Evolutionary conservation across 2,797 vertebrate genomes (phyloP).

Genomic region (Petrocephalus schoutedeni): DNA sequence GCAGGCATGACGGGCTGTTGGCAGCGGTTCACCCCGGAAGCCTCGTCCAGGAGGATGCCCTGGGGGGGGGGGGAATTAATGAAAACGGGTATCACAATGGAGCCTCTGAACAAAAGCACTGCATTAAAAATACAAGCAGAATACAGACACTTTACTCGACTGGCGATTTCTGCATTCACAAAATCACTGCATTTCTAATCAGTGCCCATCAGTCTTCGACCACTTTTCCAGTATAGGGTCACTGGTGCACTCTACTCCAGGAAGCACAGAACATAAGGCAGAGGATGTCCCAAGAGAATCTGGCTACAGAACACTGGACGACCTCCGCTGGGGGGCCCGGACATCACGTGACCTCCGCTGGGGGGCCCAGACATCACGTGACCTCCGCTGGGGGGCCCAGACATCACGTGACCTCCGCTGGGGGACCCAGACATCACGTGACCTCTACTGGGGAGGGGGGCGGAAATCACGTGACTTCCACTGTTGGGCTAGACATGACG

Average conservation of each 20-base stretch:
- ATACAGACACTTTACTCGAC: neutral
- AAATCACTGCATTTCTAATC: neutral
- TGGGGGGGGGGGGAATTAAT: slow-evolving; percentile 45
- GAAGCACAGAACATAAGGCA: neutral
- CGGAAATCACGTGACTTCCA: too few relatives aligned
- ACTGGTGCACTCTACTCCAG: neutral
- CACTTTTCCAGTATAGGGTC: neutral
- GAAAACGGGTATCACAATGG: neutral
- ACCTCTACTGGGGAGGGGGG: too few relatives aligned
- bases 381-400: neutral
- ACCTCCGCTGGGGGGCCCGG: neutral
- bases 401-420: neutral
- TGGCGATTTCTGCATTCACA: neutral
- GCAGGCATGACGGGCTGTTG: slow-evolving; percentile 86
- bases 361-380: neutral
- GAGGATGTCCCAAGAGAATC: neutral
- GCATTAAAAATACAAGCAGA: neutral
- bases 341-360: neutral
- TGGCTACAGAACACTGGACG: neutral
- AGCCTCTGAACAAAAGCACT: neutral
- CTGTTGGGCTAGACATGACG: too few relatives aligned
- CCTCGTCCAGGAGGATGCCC: slow-evolving; percentile 91
- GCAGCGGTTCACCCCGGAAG: slow-evolving; percentile 80
- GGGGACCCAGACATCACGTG: neutral
- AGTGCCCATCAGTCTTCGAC: neutral